Base-by-base conservation (phyloP, 2,888 invertebrate species). In the Capitulum mitella region DNA sequence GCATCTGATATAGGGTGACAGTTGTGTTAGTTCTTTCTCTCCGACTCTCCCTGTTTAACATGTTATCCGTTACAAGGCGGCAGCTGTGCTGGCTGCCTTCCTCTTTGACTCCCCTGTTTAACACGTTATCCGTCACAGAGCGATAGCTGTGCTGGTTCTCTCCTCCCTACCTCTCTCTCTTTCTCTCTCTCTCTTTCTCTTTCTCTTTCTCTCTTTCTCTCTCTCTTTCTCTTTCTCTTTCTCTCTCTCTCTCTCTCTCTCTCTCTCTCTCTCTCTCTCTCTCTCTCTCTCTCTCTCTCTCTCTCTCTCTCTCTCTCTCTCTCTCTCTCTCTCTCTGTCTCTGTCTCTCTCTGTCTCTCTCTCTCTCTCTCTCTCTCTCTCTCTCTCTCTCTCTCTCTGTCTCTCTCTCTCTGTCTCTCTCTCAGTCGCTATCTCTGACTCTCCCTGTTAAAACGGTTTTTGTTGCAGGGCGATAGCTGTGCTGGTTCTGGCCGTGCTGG, bases 281-380 rank as follows among this genome's bases (percentile, higher is more conserved):
- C 61, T 61, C 64, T 61, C 34, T 64, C 70, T 64, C 70, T 78
- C 78, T 78, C 78, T 34, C 40, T 61, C 70, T 32, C 46, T 61
- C 46, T n/a, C n/a, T 61, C 64, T 40, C 40, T 78, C 37, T 64
- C 29, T 58, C 34, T 54, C 58, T 32, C 51, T 78, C 34, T 34
- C 78, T 78, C 54, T 78, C 51, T 61, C 70, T 78, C 70, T 64
- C 70, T 78, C 37, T 78, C 70, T 76, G 6, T 14, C 51, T 51
- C 51, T 51, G 12, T 51, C 51, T 51, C 51, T 51, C 51, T 51
- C 16, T 16, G 3, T 16, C 16, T 51, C 51, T 51, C 51, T 51
- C 51, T 51, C 51, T 51, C 51, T 51, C 51, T 51, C 51, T 51
- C 51, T 51, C 51, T 51, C 51, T 51, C 51, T 51, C 51, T 51